Base-by-base conservation (phyloP, 1,140 invertebrate species). In the Atta cephalotes region DNA sequence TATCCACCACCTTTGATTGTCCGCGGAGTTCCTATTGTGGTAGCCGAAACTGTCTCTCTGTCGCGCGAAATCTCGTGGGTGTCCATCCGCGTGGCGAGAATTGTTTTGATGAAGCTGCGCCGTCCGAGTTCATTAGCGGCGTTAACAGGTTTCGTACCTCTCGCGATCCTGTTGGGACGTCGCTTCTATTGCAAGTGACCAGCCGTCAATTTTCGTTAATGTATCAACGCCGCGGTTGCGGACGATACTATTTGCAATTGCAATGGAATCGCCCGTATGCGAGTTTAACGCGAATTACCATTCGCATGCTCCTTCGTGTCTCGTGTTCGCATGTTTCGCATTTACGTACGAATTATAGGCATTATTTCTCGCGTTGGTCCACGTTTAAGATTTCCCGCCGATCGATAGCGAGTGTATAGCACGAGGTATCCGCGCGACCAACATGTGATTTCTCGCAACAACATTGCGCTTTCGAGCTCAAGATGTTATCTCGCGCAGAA, bases 1-100 rank as follows among this genome's bases (percentile, higher is more conserved):
- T 49, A 45, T 72, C 62, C 65, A 35, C 53, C 82, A 88, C 89
- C 89, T 91, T 90, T 88, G 90, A 91, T 91, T 90, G 89, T 88
- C 78, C 89, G 62, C 60, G 35, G 68, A 90, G 86, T 88, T 76
- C 39, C 87, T 65, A 90, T 90, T 90, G 89, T 86, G 85, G 84
- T 68, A 16, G 71, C 28, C 51, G 74, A 45, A 87, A 68, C 77
- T 86, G 71, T 78, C 77, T 31, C 85, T 72, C 51, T 35, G 35
- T 1, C 60, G 63, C 21, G 12, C 18, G 82, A 63, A 58, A 81
- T 39, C 88, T 74, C 81, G 60, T 16, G 65, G 21, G 31, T 35
- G 21, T 18, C 10, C 25, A 16, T 21, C 0, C 87, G 62, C 25
- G 25, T 45, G 28, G 45, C 39, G 39, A 45, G 70, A 76, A 58